Evolutionary conservation across 2,888 invertebrate genomes (phyloP).

Genomic region (Eucera pruinosa): DNA sequence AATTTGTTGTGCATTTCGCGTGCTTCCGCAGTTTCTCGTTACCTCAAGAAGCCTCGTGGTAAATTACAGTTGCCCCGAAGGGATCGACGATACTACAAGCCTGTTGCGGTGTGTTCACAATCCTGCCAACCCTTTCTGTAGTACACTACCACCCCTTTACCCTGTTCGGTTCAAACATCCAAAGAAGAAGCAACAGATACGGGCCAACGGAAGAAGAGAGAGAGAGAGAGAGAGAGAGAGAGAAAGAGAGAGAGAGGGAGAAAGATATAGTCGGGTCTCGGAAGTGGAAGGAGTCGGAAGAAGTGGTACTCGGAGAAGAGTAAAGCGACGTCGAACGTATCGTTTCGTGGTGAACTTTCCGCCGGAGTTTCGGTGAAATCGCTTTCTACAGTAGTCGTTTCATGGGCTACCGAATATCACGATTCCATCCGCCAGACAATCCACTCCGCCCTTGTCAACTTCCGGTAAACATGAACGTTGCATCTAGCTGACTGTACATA

Average conservation of each 20-base stretch:
- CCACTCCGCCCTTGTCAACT: conserved; percentile 51
- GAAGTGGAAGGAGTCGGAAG: conserved; percentile 24
- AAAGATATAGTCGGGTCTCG: too few species aligned
- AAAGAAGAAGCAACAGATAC: conserved; percentile 60
- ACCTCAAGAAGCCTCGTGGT: conserved; percentile 43
- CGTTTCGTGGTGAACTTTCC: conserved; percentile 62
- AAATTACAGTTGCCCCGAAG: conserved; percentile 54
- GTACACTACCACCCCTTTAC: conserved; percentile 23
- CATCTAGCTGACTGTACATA: too few species aligned
- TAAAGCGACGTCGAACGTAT: conserved; percentile 59
- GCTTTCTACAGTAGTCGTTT: conserved; percentile 63
- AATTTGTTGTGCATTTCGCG: conserved; percentile 10
- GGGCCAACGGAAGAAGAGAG: conserved; percentile 19
- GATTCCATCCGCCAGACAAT: conserved; percentile 60
- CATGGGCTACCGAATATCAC: conserved; percentile 63
- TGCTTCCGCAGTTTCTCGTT: conserved; percentile 11
- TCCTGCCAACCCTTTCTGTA: conserved; percentile 54
- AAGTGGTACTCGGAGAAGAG: conserved; percentile 36
- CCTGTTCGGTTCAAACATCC: conserved; percentile 55
- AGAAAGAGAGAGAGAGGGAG: too few species aligned
- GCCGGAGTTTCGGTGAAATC: conserved; percentile 60
- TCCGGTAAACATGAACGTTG: conserved; percentile 44
- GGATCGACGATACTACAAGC: conserved; percentile 54
- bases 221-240: background rate
- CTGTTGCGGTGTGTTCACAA: conserved; percentile 66